These are phyloP conservation scores for Phalacrocorax aristotelis DNA, from an alignment of 2,113 vertebrate species.

Conservation along the genomic window DNA sequence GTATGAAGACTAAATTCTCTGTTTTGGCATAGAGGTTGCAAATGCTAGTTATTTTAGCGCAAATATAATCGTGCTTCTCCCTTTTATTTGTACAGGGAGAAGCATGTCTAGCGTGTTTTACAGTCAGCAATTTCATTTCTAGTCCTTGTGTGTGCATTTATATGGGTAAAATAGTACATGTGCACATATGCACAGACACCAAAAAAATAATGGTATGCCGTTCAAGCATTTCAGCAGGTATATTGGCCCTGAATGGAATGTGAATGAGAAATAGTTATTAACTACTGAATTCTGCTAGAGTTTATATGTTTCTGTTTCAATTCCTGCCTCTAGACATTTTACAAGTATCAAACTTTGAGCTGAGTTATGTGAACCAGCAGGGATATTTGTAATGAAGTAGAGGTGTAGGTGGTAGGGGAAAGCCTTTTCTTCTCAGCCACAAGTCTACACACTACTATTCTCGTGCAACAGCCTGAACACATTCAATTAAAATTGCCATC, in stretches of 20 bases:
- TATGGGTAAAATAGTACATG: not conserved
- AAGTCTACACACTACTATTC: not conserved
- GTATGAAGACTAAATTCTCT: not conserved
- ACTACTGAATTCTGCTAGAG: not conserved
- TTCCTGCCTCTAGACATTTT: not conserved
- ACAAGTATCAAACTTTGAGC: not conserved
- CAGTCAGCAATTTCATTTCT: not conserved
- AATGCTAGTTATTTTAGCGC: not conserved
- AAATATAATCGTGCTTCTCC: not conserved
- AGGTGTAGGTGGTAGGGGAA: not conserved
- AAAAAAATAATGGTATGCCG: not conserved
- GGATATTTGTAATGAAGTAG: slow-evolving; percentile 32
- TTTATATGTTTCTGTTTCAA: not conserved
- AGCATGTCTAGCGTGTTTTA: not conserved
- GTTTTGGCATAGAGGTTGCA: not conserved
- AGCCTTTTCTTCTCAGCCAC: slow-evolving; percentile 15
- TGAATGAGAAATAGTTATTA: not conserved
- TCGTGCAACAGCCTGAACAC: not conserved
- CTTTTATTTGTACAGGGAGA: not conserved
- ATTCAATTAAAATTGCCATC: slow-evolving; percentile 17
- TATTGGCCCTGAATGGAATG: not conserved
- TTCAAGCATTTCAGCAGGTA: not conserved
- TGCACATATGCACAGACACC: not conserved
- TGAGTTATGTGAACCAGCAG: not conserved
- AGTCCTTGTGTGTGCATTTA: not conserved